phyloP scores from a whole-genome alignment of 1,140 invertebrate species.

The Papilio dardanus region DNA sequence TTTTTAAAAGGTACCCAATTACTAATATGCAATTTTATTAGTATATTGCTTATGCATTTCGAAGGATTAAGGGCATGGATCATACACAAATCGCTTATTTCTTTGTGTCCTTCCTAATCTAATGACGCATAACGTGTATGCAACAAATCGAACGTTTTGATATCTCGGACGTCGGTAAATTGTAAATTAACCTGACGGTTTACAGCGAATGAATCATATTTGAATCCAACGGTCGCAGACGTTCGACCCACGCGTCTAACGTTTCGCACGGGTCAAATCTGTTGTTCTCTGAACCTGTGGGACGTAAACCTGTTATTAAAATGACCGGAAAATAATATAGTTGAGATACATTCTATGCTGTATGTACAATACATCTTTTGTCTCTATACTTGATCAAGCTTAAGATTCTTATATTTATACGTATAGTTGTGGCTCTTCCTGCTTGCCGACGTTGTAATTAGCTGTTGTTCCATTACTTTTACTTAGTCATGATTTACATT shows the following conservation, averaged over 20 bases:
- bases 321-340: not conserved
- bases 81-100: not conserved
- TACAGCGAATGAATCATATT: slow-evolving; percentile 39
- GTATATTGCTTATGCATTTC: not conserved
- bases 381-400: not conserved
- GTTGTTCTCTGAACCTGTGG: slow-evolving; percentile 25
- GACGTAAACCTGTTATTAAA: slow-evolving; percentile 23
- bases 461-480: too few relatives aligned
- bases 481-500: not conserved
- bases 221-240: slow-evolving; percentile 32
- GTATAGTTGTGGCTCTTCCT: too few relatives aligned
- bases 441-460: too few relatives aligned
- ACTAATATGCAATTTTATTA: not conserved
- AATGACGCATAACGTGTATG: not conserved
- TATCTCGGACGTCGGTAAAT: slow-evolving; percentile 44
- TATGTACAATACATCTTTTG: not conserved
- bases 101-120: not conserved
- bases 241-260: slow-evolving; percentile 39
- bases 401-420: too few relatives aligned
- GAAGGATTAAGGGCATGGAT: not conserved
- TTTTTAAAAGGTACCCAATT: not conserved
- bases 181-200: slow-evolving; percentile 49
- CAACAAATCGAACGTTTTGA: slow-evolving; percentile 16
- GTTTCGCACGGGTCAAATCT: slow-evolving; percentile 30
- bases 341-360: not conserved